These are phyloP conservation scores for Tretioscincus oriximinensis DNA, from an alignment of 2,113 vertebrate species.

Conservation along the genomic window DNA sequence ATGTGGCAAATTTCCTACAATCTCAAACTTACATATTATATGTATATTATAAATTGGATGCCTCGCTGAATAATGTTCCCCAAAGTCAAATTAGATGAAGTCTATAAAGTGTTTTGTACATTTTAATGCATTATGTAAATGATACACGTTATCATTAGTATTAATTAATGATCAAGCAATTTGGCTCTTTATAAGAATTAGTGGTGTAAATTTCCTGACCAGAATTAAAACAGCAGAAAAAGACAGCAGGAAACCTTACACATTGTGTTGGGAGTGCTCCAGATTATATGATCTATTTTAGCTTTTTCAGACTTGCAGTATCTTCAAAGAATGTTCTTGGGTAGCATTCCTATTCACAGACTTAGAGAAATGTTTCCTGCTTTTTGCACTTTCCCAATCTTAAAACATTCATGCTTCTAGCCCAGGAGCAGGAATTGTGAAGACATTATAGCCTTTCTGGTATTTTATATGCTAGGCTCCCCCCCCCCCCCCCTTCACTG, in stretches of 20 bases:
- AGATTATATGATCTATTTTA: not conserved
- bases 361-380: too few relatives aligned
- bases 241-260: not conserved
- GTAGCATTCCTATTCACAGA: too few relatives aligned
- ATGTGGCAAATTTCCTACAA: not conserved
- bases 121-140: conserved; percentile 22
- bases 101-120: not conserved
- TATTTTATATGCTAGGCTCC: too few relatives aligned
- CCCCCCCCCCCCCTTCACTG: too few relatives aligned
- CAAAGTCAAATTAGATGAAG: conserved; percentile 24
- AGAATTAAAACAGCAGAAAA: not conserved
- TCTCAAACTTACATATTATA: not conserved
- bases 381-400: too few relatives aligned
- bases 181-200: not conserved
- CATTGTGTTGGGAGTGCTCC: not conserved
- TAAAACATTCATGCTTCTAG: too few relatives aligned
- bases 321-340: too few relatives aligned
- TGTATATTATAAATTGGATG: not conserved
- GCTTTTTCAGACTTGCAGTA: too few relatives aligned
- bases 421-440: too few relatives aligned
- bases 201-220: not conserved
- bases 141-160: conserved; percentile 20
- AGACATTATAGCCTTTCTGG: too few relatives aligned
- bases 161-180: conserved; percentile 10
- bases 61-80: conserved; percentile 4